Base-by-base conservation (phyloP, 2,113 vertebrate genomes). In the Charina bottae region DNA sequence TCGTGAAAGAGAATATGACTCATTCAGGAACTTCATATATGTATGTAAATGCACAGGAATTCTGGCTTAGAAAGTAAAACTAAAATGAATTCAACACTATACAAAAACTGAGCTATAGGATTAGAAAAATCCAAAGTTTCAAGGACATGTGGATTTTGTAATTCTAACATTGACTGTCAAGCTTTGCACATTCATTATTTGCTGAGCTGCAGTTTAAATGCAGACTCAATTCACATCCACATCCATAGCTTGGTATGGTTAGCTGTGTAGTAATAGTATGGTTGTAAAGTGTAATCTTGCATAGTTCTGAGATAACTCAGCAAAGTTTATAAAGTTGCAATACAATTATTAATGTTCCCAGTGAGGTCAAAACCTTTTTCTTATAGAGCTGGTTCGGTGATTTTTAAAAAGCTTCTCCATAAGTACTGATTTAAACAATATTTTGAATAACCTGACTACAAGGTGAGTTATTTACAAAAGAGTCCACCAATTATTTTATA, bases 311-410 rank as follows among this genome's bases (percentile, higher is more conserved):
- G 72, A 91, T 37, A 84, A 49, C 54, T 49, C n/a, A 53, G 87
- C 60, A 64, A 92, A 90, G 90, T 85, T 87, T 60, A 8, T 90
- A 3, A 59, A 86, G 1, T 93, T 54, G 78, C 92, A 56, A 13
- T 92, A 87, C 92, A 93, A 64, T 83, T 94, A 92, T 24, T 49
- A 46, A 85, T 93, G 83, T 60, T 94, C 53, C 93, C 90, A 90
- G 54, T 91, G 49, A 90, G 90, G 54, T 26, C 68, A 89, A 0
- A 0, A 56, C 19, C 85, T 89, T 89, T 15, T 21, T 92, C 42
- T 62, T 91, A 91, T 93, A 92, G 90, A 88, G 60, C 53, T 84
- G 54, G 23, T 91, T 60, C 28, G 12, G 83, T 94, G 88, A 33
- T 13, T 93, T 53, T 93, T 68, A 26, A 55, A 89, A 85, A 68